Conservation (phyloP, 1,140 invertebrate species). For the Vollenhovia emeryi region DNA sequence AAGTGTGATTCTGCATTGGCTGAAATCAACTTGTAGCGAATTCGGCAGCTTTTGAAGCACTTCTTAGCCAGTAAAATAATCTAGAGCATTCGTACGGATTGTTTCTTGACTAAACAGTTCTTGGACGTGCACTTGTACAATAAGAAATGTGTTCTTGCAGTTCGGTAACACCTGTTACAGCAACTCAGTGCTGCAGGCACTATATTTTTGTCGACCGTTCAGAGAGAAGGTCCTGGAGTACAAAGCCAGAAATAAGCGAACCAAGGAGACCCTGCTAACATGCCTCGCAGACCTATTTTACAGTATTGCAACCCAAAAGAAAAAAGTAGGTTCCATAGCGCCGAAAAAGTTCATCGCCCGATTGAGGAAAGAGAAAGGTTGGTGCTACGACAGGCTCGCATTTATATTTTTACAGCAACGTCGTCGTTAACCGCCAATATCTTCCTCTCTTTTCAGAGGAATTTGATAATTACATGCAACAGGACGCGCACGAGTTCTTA, state of each 20-base stretch:
- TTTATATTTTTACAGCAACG: slow-evolving; percentile 5
- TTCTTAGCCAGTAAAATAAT: too few relatives aligned
- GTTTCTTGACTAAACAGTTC: too few relatives aligned
- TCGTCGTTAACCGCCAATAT: background rate
- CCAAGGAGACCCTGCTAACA: slow-evolving; percentile 98
- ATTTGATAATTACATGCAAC: slow-evolving; percentile 99
- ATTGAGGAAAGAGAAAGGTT: slow-evolving; percentile 99
- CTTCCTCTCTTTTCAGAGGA: slow-evolving; percentile 91
- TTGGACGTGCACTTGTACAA: too few relatives aligned
- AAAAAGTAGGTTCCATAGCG: slow-evolving; percentile 99
- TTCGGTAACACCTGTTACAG: slow-evolving; percentile 99
- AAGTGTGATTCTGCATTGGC: slow-evolving; percentile 84
- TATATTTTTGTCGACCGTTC: slow-evolving; percentile 99
- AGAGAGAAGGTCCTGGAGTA: slow-evolving; percentile 99
- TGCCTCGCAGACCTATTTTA: slow-evolving; percentile 99
- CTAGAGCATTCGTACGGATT: too few relatives aligned
- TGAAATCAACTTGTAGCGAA: background rate
- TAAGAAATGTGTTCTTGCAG: slow-evolving; percentile 87
- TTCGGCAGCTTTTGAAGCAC: too few relatives aligned
- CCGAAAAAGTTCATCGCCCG: slow-evolving; percentile 99
- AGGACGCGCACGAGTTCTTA: slow-evolving; percentile 99
- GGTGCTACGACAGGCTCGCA: background rate
- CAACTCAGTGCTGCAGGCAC: slow-evolving; percentile 99
- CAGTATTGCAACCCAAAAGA: slow-evolving; percentile 99
- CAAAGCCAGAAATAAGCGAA: slow-evolving; percentile 98